Evolutionary conservation across 2,797 vertebrate genomes (phyloP).

Genomic region (Darevskia nairensis): DNA sequence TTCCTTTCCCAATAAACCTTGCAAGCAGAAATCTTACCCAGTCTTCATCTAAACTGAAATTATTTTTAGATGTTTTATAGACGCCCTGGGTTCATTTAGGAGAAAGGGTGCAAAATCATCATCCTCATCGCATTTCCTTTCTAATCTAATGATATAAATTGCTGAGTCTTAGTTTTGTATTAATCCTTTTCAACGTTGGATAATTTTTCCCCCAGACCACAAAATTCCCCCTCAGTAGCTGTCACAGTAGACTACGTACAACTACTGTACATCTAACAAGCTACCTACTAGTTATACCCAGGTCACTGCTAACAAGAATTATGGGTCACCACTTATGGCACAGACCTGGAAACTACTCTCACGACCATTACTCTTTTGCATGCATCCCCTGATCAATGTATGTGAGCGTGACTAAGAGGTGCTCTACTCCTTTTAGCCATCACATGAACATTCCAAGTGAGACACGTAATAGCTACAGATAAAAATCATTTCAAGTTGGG

Average conservation of each 20-base stretch:
- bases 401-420: background rate
- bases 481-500: background rate
- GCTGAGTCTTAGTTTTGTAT: too few species aligned
- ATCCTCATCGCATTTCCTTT: too few species aligned
- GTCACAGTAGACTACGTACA: background rate
- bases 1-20: too few species aligned
- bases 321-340: background rate
- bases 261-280: background rate
- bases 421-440: background rate
- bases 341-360: background rate
- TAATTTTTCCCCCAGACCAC: background rate
- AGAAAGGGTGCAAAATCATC: too few species aligned
- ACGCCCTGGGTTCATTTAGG: too few species aligned
- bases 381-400: background rate
- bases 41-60: too few species aligned
- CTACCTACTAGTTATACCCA: background rate
- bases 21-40: too few species aligned
- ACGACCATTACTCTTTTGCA: background rate
- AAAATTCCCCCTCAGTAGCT: background rate
- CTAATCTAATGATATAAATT: too few species aligned
- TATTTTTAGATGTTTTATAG: too few species aligned
- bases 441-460: background rate
- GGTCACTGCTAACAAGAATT: background rate
- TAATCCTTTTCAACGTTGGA: too few species aligned
- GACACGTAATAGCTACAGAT: background rate